Evolutionary conservation across 2,888 invertebrate genomes (phyloP).

Genomic region (Smittia aterrima): DNA sequence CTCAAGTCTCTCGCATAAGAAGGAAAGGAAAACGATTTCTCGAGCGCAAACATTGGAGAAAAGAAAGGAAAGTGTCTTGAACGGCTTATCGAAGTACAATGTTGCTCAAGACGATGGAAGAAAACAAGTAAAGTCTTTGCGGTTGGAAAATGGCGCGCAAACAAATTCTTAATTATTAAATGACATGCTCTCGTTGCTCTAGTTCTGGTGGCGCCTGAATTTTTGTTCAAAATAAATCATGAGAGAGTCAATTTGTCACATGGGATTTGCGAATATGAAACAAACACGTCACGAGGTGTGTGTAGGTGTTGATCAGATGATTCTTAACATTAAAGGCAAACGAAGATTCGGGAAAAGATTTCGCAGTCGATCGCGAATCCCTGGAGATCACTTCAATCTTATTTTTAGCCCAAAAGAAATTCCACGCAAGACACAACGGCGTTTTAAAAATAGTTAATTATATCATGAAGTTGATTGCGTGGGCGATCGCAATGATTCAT

Average conservation of each 20-base stretch:
- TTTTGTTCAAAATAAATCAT: no score
- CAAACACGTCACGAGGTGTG: no score
- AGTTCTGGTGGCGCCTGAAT: no score
- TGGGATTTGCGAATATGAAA: no score
- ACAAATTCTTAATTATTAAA: background rate
- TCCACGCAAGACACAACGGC: slow-evolving; percentile 38
- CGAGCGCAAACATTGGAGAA: background rate
- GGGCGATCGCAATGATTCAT: background rate
- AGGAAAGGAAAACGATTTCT: background rate
- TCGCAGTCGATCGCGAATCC: background rate
- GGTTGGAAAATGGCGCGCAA: slow-evolving; percentile 10
- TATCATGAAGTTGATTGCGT: slow-evolving; percentile 23
- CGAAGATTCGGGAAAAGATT: no score
- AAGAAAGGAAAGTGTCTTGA: background rate
- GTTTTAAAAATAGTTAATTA: slow-evolving; percentile 35
- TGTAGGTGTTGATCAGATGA: no score
- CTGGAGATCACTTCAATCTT: background rate
- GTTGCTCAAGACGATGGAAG: background rate
- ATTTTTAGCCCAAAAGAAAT: background rate
- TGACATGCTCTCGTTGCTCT: no score
- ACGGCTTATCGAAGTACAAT: slow-evolving; percentile 2
- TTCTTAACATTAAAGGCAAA: no score
- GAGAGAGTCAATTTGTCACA: no score
- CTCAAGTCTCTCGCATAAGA: background rate
- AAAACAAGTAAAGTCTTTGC: background rate